phyloP scores from a whole-genome alignment of 2,797 vertebrate genomes.

The Enteromius radiatus region DNA sequence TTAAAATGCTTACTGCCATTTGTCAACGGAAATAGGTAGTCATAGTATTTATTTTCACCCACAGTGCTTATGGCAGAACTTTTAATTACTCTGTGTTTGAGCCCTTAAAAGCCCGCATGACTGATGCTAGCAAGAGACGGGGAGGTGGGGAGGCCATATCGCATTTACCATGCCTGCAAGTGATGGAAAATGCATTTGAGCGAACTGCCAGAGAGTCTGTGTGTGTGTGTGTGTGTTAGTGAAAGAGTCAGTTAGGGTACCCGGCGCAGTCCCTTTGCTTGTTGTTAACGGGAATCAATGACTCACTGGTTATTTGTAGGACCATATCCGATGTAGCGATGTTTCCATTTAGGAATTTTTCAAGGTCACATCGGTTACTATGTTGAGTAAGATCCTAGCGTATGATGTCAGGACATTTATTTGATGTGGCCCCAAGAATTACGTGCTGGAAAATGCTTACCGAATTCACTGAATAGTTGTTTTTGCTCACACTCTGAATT shows the following conservation, averaged over 20 bases:
- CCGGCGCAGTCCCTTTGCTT: conserved; percentile 60
- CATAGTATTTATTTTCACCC: conserved; percentile 42
- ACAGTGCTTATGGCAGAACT: conserved; percentile 32
- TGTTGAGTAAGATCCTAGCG: conserved; percentile 57
- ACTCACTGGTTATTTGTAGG: conserved; percentile 72
- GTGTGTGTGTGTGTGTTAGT: conserved; percentile 20
- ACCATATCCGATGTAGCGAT: conserved; percentile 72
- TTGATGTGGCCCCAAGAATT: conserved; percentile 20
- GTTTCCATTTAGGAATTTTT: conserved; percentile 62
- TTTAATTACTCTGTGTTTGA: conserved; percentile 61
- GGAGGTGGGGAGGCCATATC: conserved; percentile 56
- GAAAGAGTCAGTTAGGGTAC: conserved; percentile 70
- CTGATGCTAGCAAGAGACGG: conserved; percentile 26
- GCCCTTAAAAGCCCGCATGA: conserved; percentile 55
- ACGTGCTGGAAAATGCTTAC: background rate
- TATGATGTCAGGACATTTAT: conserved; percentile 41
- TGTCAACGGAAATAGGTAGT: background rate
- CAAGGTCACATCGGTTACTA: conserved; percentile 70
- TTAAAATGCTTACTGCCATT: conserved; percentile 9
- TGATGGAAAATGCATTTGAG: conserved; percentile 73
- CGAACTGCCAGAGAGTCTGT: conserved; percentile 37
- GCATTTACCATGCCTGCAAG: conserved; percentile 71
- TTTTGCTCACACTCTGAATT: conserved; percentile 1
- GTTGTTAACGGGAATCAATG: conserved; percentile 76
- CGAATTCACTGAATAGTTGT: background rate